phyloP scores from a whole-genome alignment of 2,888 invertebrate genomes.

The Lepidochitona cinerea region DNA sequence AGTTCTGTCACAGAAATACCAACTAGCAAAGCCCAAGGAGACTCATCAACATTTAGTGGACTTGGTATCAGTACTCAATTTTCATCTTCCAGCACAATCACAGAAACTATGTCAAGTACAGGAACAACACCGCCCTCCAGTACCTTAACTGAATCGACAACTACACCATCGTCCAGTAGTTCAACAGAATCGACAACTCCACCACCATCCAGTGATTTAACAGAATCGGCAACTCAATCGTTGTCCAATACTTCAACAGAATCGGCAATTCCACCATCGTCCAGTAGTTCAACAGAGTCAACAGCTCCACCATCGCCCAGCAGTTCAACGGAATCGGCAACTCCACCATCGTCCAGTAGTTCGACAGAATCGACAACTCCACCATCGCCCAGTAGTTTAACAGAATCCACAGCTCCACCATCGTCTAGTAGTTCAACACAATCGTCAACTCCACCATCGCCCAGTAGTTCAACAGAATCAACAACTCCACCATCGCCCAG shows the following conservation, averaged over 20 bases:
- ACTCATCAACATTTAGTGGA: not conserved
- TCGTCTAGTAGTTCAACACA: not conserved
- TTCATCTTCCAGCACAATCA: not conserved
- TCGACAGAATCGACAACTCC: not conserved
- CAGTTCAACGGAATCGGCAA: not conserved
- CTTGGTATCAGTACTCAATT: too few relatives aligned
- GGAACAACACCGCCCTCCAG: not conserved
- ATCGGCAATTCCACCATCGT: not conserved
- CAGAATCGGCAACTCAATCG: not conserved
- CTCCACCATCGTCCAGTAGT: not conserved
- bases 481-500: not conserved
- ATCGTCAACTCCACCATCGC: not conserved
- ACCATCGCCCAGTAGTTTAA: not conserved
- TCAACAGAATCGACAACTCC: not conserved
- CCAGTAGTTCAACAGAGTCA: not conserved
- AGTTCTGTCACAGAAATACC: not conserved
- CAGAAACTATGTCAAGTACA: not conserved
- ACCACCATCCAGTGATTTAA: not conserved
- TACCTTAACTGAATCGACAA: not conserved
- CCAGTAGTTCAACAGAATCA: not conserved
- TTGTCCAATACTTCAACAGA: not conserved
- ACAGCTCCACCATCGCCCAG: not conserved
- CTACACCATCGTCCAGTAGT: not conserved
- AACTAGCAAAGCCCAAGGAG: not conserved
- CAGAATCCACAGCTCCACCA: not conserved